These are phyloP conservation scores for Steatornis caripensis DNA, from an alignment of 2,113 vertebrate species.

Conservation along the genomic window DNA sequence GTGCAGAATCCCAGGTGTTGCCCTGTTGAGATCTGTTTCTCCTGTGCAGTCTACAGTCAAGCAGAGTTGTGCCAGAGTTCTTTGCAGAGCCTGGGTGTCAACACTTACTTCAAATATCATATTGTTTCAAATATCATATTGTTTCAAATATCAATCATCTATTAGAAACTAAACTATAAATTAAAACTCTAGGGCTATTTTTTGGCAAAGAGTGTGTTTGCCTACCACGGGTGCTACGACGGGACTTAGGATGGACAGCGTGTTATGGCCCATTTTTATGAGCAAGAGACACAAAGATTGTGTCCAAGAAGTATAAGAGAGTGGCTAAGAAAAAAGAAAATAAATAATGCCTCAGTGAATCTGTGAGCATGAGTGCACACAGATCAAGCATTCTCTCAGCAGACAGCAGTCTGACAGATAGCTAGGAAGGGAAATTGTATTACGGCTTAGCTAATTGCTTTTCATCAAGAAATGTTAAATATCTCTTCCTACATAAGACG, in stretches of 20 bases:
- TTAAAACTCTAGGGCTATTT: not conserved
- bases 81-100: not conserved
- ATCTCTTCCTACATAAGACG: not conserved
- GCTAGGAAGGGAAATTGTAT: not conserved
- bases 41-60: not conserved
- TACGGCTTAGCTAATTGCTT: conserved; percentile 17
- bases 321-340: not conserved
- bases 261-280: not conserved
- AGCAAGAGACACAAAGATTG: not conserved
- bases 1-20: not conserved
- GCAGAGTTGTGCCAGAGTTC: not conserved
- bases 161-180: not conserved
- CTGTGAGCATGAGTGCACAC: not conserved
- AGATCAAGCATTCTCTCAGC: not conserved
- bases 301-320: not conserved
- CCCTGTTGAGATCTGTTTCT: not conserved
- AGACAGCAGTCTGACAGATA: not conserved
- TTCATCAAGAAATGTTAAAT: conserved; percentile 22
- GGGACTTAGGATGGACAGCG: not conserved
- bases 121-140: not conserved
- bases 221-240: not conserved
- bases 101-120: not conserved
- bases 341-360: not conserved
- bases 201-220: not conserved
- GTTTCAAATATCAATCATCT: not conserved